Evolutionary conservation across 1,140 invertebrate genomes (phyloP), one percentile per base, ranked within the genome.

Genomic region (Prorops nasuta): DNA sequence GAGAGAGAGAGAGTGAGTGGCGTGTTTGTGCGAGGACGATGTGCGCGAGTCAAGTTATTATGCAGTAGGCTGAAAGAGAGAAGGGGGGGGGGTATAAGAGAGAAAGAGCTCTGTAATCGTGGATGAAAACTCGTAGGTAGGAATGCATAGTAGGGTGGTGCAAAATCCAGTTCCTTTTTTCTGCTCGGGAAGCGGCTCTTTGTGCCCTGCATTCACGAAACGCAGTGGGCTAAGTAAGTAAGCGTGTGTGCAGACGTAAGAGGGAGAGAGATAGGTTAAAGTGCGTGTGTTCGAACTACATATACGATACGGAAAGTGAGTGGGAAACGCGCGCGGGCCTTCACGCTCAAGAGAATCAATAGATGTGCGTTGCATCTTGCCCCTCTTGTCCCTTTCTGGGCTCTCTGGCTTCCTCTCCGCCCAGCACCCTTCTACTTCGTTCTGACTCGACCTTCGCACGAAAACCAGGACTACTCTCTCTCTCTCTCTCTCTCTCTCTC

Each of bases 301-400:
- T 34, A 45, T 53, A 40, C 48, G 44, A 24, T 31, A 15, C 31
- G 49, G 28, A 50, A 36, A 47, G 49, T 38, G 60, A 54, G 49
- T 53, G 41, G 49, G 57, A 63, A 49, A 65, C 54, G 52, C 50
- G n/a, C n/a, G 24, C 46, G 52, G 55, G 46, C 58, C 49, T 56
- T 58, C 55, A 45, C 45, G 51, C 49, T 54, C 19, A 45, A 55
- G 58, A 60, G 67, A 72, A 72, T 72, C 70, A 72, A 72, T 72
- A 72, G 67, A 71, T 70, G 67, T 67, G 67, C 67, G 66, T 72
- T 70, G 69, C 70, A 71, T 69, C 66, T 71, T 69, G 57, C 64
- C 66, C 63, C 67, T 60, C 64, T 59, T 28, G 46, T 43, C 55
- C 60, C 50, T 38, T 52, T 60, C 63, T 60, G 17, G 63, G 49